Evolutionary conservation across 2,113 vertebrate species (phyloP).

Genomic region (Crotalus horridus): DNA sequence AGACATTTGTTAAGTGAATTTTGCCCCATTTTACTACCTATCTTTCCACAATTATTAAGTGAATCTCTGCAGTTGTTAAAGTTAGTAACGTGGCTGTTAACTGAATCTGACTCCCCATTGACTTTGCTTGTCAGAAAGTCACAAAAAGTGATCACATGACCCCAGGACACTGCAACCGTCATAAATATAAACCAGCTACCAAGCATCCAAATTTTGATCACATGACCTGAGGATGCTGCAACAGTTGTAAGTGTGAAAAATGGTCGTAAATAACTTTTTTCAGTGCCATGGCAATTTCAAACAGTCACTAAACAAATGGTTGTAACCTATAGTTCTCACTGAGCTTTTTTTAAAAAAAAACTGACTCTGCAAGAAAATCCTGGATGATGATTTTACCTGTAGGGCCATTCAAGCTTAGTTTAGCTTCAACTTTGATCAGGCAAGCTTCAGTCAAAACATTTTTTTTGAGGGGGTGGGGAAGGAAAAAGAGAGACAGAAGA

Average conservation of each 20-base stretch:
- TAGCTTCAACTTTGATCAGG: neutral
- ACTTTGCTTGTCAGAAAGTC: neutral
- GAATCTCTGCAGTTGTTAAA: neutral
- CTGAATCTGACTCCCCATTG: neutral
- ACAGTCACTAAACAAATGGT: neutral
- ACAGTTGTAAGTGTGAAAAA: neutral
- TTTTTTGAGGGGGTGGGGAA: neutral
- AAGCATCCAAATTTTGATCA: no score
- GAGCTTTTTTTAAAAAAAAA: neutral
- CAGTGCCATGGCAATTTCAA: neutral
- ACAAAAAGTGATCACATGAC: neutral
- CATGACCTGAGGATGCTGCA: no score
- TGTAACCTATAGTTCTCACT: neutral
- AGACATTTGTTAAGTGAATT: neutral
- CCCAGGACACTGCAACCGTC: neutral
- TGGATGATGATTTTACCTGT: neutral
- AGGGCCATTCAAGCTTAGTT: neutral
- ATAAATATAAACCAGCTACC: neutral
- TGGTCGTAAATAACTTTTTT: neutral
- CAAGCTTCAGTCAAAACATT: neutral
- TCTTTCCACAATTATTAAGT: neutral
- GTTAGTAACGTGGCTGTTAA: neutral
- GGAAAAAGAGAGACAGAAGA: neutral
- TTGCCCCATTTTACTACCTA: neutral
- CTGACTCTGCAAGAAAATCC: neutral